Conservation (phyloP, 2,113 vertebrate genomes). For the Cnemophilus loriae region DNA sequence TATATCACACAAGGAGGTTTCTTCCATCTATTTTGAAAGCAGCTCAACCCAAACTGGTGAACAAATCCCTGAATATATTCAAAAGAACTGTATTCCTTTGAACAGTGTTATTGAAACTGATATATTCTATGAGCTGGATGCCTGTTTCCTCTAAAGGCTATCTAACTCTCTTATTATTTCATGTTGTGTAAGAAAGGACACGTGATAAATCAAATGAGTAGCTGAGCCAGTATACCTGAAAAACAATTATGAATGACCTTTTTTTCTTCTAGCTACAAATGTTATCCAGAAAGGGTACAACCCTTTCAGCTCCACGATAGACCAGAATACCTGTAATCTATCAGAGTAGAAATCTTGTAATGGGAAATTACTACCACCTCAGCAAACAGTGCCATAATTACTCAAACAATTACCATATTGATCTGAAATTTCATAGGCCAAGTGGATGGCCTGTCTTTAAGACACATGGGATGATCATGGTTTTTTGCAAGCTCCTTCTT, state of each 20-base stretch:
- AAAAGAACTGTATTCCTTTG: slow-evolving; percentile 43
- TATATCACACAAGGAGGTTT: slow-evolving; percentile 41
- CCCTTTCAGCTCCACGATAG: neutral
- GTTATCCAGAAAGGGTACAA: slow-evolving; percentile 9
- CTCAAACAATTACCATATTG: neutral
- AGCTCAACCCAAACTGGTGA: slow-evolving; percentile 37
- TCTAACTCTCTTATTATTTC: neutral
- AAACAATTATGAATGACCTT: slow-evolving; percentile 56
- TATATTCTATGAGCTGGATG: neutral
- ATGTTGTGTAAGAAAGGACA: slow-evolving; percentile 17
- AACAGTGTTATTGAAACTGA: slow-evolving; percentile 25
- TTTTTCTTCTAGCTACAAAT: slow-evolving; percentile 16
- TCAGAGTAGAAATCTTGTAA: neutral
- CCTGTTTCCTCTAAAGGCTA: slow-evolving; percentile 11
- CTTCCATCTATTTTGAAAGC: slow-evolving; percentile 45
- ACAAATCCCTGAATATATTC: slow-evolving; percentile 11
- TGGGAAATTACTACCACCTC: neutral
- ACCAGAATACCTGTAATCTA: neutral
- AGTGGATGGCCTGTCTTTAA: neutral
- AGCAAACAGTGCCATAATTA: slow-evolving; percentile 1
- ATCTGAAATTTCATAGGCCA: neutral
- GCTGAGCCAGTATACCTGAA: neutral
- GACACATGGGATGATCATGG: neutral
- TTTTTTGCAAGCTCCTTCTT: neutral
- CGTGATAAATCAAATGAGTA: neutral